These are phyloP conservation scores for Nemotelus nigrinus DNA, from an alignment of 2,888 invertebrate genomes.

Conservation along the genomic window DNA sequence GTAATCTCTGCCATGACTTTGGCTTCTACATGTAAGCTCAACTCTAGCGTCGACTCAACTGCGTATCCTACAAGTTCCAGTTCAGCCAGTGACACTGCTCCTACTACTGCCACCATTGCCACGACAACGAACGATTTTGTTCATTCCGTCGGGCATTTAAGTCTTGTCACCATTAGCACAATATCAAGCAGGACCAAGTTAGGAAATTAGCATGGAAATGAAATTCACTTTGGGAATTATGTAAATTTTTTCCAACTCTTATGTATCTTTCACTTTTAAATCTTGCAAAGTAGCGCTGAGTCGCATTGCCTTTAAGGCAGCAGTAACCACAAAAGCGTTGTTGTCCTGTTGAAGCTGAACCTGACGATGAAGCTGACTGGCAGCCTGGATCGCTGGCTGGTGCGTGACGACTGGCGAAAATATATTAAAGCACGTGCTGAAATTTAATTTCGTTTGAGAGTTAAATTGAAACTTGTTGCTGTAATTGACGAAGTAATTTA, in stretches of 20 bases:
- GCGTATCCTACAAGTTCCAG: background rate
- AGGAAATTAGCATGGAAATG: slow-evolving; percentile 51
- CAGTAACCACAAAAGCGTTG: too few relatives aligned
- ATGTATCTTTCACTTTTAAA: slow-evolving; percentile 15
- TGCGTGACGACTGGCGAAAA: background rate
- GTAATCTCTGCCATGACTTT: slow-evolving; percentile 32
- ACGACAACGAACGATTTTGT: slow-evolving; percentile 10
- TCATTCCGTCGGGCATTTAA: slow-evolving; percentile 14
- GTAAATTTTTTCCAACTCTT: slow-evolving; percentile 35
- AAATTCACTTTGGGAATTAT: slow-evolving; percentile 51
- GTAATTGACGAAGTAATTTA: too few relatives aligned
- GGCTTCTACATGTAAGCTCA: slow-evolving; percentile 25
- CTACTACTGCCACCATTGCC: background rate
- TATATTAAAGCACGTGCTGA: background rate
- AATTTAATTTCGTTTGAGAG: too few relatives aligned
- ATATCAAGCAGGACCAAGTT: slow-evolving; percentile 49
- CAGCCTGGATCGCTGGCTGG: background rate
- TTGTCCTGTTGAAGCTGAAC: too few relatives aligned
- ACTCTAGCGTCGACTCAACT: background rate
- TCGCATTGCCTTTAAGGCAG: background rate
- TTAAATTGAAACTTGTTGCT: too few relatives aligned
- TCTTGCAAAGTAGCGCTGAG: background rate
- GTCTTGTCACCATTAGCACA: slow-evolving; percentile 50
- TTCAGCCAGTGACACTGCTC: background rate
- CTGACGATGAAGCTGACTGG: background rate